These are phyloP conservation scores for Brevipalpus yothersi DNA, from an alignment of 1,140 invertebrate genomes.

Conservation along the genomic window DNA sequence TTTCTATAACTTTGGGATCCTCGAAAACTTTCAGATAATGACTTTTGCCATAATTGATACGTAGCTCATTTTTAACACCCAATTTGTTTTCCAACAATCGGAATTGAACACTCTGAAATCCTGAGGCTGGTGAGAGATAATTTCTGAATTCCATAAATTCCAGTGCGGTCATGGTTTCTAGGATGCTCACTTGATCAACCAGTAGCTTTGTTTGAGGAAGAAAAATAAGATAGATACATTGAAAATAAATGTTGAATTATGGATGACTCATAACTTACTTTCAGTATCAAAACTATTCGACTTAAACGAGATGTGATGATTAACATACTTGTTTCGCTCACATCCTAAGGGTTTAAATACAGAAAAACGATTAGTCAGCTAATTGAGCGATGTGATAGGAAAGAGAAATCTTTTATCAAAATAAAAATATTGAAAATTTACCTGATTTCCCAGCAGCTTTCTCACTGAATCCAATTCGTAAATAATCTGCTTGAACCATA, in stretches of 20 bases:
- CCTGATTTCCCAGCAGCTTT: constrained; percentile 42
- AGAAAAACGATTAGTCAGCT: constrained; percentile 7
- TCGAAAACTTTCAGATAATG: constrained; percentile 58
- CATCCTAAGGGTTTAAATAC: constrained; percentile 20
- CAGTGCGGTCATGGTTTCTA: constrained; percentile 91
- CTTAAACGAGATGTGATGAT: constrained; percentile 76
- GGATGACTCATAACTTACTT: constrained; percentile 32
- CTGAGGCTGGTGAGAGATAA: constrained; percentile 76
- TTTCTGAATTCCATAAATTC: constrained; percentile 87
- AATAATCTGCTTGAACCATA: constrained; percentile 99
- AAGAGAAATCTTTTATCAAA: not conserved
- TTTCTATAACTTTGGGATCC: constrained; percentile 39
- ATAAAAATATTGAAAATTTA: constrained; percentile 15
- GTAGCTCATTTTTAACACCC: constrained; percentile 58
- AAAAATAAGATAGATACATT: not conserved
- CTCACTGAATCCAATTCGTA: constrained; percentile 84
- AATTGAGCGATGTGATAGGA: not conserved
- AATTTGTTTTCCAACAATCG: constrained; percentile 87
- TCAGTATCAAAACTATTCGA: constrained; percentile 73
- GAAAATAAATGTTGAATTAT: not conserved
- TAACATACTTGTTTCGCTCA: constrained; percentile 76
- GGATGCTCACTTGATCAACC: constrained; percentile 84
- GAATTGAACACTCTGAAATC: constrained; percentile 93
- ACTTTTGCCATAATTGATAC: constrained; percentile 77
- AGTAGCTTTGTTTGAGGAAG: constrained; percentile 35